Evolutionary conservation across 2,888 invertebrate genomes (phyloP).

Genomic region (Limnephilus auricula): DNA sequence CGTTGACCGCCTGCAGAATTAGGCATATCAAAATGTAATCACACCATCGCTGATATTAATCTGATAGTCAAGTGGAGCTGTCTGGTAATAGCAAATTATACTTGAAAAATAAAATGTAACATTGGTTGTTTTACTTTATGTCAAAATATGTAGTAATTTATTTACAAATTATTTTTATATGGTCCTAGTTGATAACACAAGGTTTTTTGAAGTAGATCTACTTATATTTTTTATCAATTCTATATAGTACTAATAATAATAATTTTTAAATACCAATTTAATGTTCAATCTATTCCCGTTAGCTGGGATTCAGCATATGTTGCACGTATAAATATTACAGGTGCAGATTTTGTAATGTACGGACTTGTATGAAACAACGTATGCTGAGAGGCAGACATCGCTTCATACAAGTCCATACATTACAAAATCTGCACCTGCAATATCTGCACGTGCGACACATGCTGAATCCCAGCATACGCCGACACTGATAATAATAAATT

Average conservation of each 20-base stretch:
- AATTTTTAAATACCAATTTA: not conserved
- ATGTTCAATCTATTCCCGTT: not conserved
- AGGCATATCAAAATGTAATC: not conserved
- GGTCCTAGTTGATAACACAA: too few species aligned
- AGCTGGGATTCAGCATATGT: too few species aligned
- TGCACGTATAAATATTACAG: too few species aligned
- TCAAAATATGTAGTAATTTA: not conserved
- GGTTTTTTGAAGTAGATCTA: not conserved
- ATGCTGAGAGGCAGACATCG: too few species aligned
- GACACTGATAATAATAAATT: not conserved
- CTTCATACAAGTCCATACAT: too few species aligned
- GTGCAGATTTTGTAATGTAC: too few species aligned
- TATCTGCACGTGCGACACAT: too few species aligned
- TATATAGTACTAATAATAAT: not conserved
- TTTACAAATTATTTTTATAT: not conserved
- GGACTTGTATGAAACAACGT: too few species aligned
- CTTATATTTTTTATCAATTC: not conserved
- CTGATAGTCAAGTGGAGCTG: not conserved
- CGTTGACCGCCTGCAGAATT: not conserved
- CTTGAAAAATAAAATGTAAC: not conserved
- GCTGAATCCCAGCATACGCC: too few species aligned
- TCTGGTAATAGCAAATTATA: not conserved
- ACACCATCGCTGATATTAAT: not conserved
- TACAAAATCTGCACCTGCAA: too few species aligned
- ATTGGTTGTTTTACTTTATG: not conserved